Percentiles rank a stretch among this genome's conserved stretches.
Evolutionary conservation across 2,888 invertebrate genomes (phyloP).

Genomic region (Salticus scenicus): DNA sequence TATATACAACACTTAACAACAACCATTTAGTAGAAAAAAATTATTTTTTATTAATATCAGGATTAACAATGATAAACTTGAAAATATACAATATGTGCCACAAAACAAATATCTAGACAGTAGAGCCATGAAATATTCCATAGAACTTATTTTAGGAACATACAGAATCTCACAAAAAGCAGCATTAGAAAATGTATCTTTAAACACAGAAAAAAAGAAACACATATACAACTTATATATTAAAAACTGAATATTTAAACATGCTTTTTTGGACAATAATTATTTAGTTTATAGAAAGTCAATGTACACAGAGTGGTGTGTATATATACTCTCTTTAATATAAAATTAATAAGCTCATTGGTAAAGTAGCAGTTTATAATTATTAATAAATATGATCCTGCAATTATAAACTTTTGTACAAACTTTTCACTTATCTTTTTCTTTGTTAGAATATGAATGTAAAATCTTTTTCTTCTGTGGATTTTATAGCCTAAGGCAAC

Average conservation of each 20-base stretch:
- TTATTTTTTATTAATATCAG: slow-evolving; percentile 1
- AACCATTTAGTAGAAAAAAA: not conserved
- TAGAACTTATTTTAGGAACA: not conserved
- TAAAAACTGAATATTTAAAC: not conserved
- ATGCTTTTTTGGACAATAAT: not conserved
- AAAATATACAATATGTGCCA: slow-evolving; percentile 15
- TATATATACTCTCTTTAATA: not conserved
- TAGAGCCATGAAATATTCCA: not conserved
- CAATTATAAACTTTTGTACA: not conserved
- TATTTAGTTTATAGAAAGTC: not conserved
- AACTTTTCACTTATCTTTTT: too few species aligned
- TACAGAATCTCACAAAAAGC: not conserved
- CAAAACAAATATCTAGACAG: not conserved
- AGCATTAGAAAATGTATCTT: not conserved
- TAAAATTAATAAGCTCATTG: slow-evolving; percentile 3
- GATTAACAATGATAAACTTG: slow-evolving; percentile 8
- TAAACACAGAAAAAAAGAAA: not conserved
- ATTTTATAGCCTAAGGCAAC: too few species aligned
- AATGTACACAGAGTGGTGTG: not conserved
- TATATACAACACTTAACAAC: too few species aligned
- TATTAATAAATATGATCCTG: not conserved
- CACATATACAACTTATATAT: not conserved
- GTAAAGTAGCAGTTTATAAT: not conserved
- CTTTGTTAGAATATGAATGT: not conserved
- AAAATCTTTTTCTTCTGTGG: not conserved